Percentiles rank a stretch among this genome's conserved stretches.
Conservation (phyloP, 2,113 vertebrate genomes). For the Varanus salvator region DNA sequence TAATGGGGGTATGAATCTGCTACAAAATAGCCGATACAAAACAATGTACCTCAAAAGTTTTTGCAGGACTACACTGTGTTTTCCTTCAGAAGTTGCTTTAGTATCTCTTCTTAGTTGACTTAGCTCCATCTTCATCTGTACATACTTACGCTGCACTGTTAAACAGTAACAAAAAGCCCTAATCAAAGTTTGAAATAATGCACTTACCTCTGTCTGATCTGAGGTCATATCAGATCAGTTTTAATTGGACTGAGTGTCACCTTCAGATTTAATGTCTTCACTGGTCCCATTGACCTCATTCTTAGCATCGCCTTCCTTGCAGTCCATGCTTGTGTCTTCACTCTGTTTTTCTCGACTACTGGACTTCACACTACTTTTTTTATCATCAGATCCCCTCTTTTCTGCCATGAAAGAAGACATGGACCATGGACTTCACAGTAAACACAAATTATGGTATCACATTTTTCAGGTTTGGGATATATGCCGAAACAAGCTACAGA, state of each 20-base stretch:
- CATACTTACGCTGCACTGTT: constrained; percentile 99
- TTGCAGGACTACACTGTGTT: constrained; percentile 99
- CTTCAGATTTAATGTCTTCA: constrained; percentile 99
- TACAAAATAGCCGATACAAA: constrained; percentile 94
- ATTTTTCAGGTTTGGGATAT: constrained; percentile 56
- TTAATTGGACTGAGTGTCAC: constrained; percentile 99
- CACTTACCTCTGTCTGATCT: constrained; percentile 99
- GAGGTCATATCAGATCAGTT: constrained; percentile 99
- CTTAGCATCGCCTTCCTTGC: constrained; percentile 91
- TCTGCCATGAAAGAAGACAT: constrained; percentile 88
- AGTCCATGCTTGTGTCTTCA: constrained; percentile 86
- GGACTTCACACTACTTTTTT: constrained; percentile 91
- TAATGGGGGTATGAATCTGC: constrained; percentile 82
- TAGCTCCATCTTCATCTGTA: constrained; percentile 98
- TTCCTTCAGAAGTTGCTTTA: constrained; percentile 97
- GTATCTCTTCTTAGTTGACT: constrained; percentile 96
- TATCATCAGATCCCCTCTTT: constrained; percentile 93
- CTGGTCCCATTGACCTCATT: constrained; percentile 95
- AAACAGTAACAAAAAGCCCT: constrained; percentile 97
- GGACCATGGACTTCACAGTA: constrained; percentile 80
- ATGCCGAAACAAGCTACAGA: constrained; percentile 38
- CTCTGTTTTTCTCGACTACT: constrained; percentile 90
- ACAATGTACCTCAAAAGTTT: constrained; percentile 98
- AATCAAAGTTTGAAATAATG: constrained; percentile 88
- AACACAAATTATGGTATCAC: constrained; percentile 68